Evolutionary conservation across 2,888 invertebrate species (phyloP), one percentile per base, ranked within the genome.

Genomic region (Chloroclysta siterata): DNA sequence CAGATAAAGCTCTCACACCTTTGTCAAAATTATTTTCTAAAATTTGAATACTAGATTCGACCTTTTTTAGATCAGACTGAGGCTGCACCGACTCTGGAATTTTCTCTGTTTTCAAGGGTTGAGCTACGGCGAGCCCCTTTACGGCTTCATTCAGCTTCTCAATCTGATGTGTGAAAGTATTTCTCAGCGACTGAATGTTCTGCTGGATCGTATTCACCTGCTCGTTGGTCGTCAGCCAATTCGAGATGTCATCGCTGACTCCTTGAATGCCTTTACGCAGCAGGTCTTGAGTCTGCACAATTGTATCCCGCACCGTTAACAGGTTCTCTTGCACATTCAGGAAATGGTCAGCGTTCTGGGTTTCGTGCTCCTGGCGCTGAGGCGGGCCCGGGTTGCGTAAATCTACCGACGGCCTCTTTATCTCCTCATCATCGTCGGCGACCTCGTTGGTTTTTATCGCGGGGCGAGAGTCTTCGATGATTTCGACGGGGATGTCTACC

Each of bases 351-450:
- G 90, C 85, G 65, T 86, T 89, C 72, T 92, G 92, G 0, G 85
- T 89, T 63, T 93, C 92, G 66, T 92, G 92, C 54, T 90, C 83
- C 67, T 90, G 90, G 1, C 85, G 84, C 69, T 92, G 90, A 1
- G 91, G 91, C 6, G 76, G 78, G 10, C 91, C 92, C 2, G 91
- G 89, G 66, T 92, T 83, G 4, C 78, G 77, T 44, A 92, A 69
- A 61, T 92, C 90, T 1, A 86, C 76, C 59, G 80, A 74, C 0
- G 82, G 78, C 60, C 89, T 80, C 59, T 82, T 82, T 5, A 88
- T 60, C 48, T 65, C 73, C 42, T 82, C 82, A 13, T 79, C 71
- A 15, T 75, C 75, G 8, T 76, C 73, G 17, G 72, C 69, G 13
- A 72, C 68, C 53, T 76, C 73, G 13, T 73, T 66, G 15, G 59